Evolutionary conservation across 2,888 invertebrate species (phyloP).

Genomic region (Pristionchus fissidentatus): DNA sequence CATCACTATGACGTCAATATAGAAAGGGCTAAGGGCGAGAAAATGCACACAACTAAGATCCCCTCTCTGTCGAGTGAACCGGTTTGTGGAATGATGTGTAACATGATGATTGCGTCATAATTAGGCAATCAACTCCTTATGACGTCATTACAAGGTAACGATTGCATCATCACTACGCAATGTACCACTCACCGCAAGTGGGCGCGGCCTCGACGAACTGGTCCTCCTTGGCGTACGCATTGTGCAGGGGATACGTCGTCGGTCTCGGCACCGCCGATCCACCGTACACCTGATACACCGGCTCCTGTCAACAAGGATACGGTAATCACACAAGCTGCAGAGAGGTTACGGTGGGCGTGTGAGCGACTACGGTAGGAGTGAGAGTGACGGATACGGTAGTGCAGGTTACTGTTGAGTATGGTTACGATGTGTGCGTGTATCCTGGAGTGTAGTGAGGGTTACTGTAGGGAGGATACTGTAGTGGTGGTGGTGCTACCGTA

Average conservation of each 20-base stretch:
- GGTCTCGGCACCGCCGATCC: slow-evolving; percentile 53
- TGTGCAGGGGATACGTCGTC: slow-evolving; percentile 63
- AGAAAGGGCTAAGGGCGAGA: too few species aligned
- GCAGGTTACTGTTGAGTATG: too few species aligned
- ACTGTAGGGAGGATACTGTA: slow-evolving; percentile 1
- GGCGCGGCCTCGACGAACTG: slow-evolving; percentile 63
- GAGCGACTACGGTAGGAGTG: not conserved
- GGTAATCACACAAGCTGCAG: slow-evolving; percentile 17
- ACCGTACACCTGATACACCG: slow-evolving; percentile 58
- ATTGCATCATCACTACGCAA: too few species aligned
- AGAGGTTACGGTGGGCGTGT: not conserved
- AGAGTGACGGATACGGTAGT: not conserved
- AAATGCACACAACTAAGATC: too few species aligned
- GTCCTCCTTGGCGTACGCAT: slow-evolving; percentile 64
- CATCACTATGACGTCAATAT: too few species aligned
- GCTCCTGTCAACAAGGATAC: not conserved
- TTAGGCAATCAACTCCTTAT: too few species aligned
- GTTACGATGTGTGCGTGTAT: too few species aligned
- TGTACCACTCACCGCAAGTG: slow-evolving; percentile 63
- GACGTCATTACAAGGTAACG: too few species aligned
- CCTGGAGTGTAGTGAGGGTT: too few species aligned
- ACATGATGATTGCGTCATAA: too few species aligned
- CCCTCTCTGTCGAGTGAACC: too few species aligned
- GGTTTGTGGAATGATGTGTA: too few species aligned
- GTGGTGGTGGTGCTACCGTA: not conserved